These are phyloP conservation scores for Electrona antarctica DNA, from an alignment of 2,113 vertebrate genomes.

Conservation along the genomic window DNA sequence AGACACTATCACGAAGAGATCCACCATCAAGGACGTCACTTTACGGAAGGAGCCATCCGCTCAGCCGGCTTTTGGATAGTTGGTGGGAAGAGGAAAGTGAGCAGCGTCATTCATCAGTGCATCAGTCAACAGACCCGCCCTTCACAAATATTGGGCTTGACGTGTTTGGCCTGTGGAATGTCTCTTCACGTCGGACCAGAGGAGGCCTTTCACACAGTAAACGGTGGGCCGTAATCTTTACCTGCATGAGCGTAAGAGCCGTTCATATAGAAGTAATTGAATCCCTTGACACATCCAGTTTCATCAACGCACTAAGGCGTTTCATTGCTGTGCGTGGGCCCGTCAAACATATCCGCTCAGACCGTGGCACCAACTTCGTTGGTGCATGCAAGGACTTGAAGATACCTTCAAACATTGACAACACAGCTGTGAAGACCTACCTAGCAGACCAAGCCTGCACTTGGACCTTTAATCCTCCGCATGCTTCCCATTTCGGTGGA, in stretches of 20 bases:
- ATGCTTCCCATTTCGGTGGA: too few species aligned
- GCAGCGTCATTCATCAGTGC: slow-evolving; percentile 37
- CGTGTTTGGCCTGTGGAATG: too few species aligned
- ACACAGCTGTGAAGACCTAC: slow-evolving; percentile 5
- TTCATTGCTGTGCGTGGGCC: too few species aligned
- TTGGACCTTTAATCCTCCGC: too few species aligned
- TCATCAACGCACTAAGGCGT: slow-evolving; percentile 27
- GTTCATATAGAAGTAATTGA: slow-evolving; percentile 38
- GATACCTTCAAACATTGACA: too few species aligned
- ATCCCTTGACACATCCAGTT: slow-evolving; percentile 31
- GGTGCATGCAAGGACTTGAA: too few species aligned
- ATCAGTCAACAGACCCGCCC: too few species aligned
- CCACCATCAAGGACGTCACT: slow-evolving; percentile 45
- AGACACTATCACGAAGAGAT: slow-evolving; percentile 24
- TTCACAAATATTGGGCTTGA: slow-evolving; percentile 44
- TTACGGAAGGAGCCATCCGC: background rate
- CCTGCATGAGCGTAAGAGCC: slow-evolving; percentile 32
- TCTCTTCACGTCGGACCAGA: slow-evolving; percentile 17
- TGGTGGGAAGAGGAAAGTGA: slow-evolving; percentile 26
- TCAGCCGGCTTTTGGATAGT: slow-evolving; percentile 45
- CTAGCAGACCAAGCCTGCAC: too few species aligned
- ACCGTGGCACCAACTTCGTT: too few species aligned
- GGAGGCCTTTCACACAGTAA: slow-evolving; percentile 18
- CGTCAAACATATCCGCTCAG: too few species aligned
- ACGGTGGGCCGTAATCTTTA: slow-evolving; percentile 45